Evolutionary conservation across 2,888 invertebrate species (phyloP), one percentile per base, ranked within the genome.

Genomic region (Acanthoscelides obtectus): DNA sequence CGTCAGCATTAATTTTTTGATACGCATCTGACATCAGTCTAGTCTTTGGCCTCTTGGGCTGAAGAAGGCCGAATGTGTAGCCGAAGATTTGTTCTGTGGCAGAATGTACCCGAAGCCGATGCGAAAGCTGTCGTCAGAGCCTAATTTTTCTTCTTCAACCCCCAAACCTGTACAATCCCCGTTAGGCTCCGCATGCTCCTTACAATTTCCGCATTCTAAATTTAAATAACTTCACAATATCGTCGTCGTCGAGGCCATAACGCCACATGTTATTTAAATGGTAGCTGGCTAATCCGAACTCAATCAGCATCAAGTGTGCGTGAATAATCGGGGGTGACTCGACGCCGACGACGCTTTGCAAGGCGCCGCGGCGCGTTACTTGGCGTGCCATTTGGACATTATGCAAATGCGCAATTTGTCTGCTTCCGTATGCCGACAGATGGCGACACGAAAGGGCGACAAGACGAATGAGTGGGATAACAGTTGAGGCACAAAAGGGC

Each of bases 311-410:
- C 80, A 80, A 81, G 79, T 80, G 77, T 77, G 78, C 78, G 78
- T 77, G 80, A 78, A 81, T 80, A 80, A 81, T 81, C 76, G 73
- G 77, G 70, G 63, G 27, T 67, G 75, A 72, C 69, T 22, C 25
- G 63, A 71, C 73, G 75, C 75, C 77, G 77, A 80, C 80, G 77
- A n/a, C n/a, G n/a, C n/a, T n/a, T n/a, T n/a, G n/a, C n/a, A n/a
- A n/a, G n/a, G n/a, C n/a, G n/a, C n/a, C n/a, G n/a, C n/a, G n/a
- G n/a, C n/a, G n/a, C n/a, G n/a, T n/a, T n/a, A n/a, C n/a, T 80
- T 80, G 77, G 80, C 81, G 79, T 80, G 81, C 79, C 81, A 80
- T 81, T 81, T 77, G 80, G 80, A 80, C 79, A 81, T 81, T 82
- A 82, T 82, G 82, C 79, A 82, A 81, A 82, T 82, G 72, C 64